phyloP scores from a whole-genome alignment of 2,888 invertebrate species.

The Patella pellucida region DNA sequence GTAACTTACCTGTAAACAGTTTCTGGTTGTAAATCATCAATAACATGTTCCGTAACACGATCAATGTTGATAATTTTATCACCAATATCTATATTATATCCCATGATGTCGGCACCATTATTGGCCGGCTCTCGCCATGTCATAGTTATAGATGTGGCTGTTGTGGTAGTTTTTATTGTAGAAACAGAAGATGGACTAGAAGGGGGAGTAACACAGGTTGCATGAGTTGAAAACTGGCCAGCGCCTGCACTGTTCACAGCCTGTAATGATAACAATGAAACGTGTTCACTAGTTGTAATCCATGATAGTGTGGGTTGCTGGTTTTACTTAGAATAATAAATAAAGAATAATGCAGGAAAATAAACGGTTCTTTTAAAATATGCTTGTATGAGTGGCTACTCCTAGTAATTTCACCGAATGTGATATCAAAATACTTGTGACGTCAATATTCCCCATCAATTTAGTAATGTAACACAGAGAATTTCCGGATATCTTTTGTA shows the following conservation, averaged over 20 bases:
- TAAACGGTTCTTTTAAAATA: too few relatives aligned
- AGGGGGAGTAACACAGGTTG: slow-evolving; percentile 82
- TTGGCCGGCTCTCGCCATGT: slow-evolving; percentile 82
- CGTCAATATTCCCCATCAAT: too few relatives aligned
- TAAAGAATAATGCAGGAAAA: too few relatives aligned
- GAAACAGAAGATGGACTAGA: slow-evolving; percentile 82
- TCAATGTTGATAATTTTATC: slow-evolving; percentile 59
- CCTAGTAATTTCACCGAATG: too few relatives aligned
- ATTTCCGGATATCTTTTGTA: too few relatives aligned
- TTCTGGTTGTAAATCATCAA: slow-evolving; percentile 83
- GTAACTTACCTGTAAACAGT: slow-evolving; percentile 78
- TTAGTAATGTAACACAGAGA: too few relatives aligned
- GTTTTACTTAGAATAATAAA: too few relatives aligned
- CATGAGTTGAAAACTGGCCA: slow-evolving; percentile 80
- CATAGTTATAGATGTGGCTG: slow-evolving; percentile 77
- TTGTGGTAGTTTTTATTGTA: slow-evolving; percentile 72
- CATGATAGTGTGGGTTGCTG: too few relatives aligned
- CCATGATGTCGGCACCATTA: slow-evolving; percentile 83
- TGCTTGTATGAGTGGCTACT: too few relatives aligned
- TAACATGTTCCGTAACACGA: slow-evolving; percentile 72
- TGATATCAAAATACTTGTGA: too few relatives aligned
- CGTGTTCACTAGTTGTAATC: too few relatives aligned
- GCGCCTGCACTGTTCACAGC: slow-evolving; percentile 87
- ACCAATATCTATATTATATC: slow-evolving; percentile 83
- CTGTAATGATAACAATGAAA: slow-evolving; percentile 68